Evolutionary conservation across 2,113 vertebrate species (phyloP), one percentile per base, ranked within the genome.

Genomic region (Catharus bicknelli): DNA sequence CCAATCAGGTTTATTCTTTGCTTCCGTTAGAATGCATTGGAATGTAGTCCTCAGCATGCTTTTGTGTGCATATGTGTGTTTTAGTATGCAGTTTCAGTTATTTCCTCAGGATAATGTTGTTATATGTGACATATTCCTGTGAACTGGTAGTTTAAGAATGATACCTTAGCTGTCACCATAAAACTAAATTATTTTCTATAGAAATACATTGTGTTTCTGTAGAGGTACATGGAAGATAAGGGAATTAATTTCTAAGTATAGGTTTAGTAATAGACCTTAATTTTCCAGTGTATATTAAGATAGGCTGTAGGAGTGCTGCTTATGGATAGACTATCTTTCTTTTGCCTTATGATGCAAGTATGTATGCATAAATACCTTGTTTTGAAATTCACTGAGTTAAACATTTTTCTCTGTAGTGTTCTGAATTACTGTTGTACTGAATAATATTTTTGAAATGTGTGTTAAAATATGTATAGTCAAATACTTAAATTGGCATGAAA

Each of bases 401-500:
- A 80, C n/a, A 32, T 38, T 90, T 47, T 96, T 87, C 91, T 96
- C 79, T 97, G 79, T 97, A 94, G 79, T 94, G 85, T 94, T 97
- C 90, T 97, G 97, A 97, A 42, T 97, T 96, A 96, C 82, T 97
- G 94, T 94, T 96, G 96, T 96, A 96, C 62, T 95, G 73, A 86
- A 86, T 92, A 91, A 92, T 96, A 95, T 97, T 96, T 86, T 96
- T 95, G 59, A 93, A 94, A 92, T 96, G 95, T 94, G 93, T 94
- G 92, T 96, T 96, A 93, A 88, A 93, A 75, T 97, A 93, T 97
- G 91, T 36, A 61, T 95, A 91, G 90, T 95, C 81, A 95, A 96
- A 95, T 94, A 91, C 18, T 89, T 75, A 72, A 93, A 90, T 89
- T 95, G 96, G 98, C 97, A 97, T 97, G 97, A 96, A 97, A 97